These are phyloP conservation scores for Choloepus didactylus DNA, from an alignment of 2,797 vertebrate genomes.

Conservation along the genomic window DNA sequence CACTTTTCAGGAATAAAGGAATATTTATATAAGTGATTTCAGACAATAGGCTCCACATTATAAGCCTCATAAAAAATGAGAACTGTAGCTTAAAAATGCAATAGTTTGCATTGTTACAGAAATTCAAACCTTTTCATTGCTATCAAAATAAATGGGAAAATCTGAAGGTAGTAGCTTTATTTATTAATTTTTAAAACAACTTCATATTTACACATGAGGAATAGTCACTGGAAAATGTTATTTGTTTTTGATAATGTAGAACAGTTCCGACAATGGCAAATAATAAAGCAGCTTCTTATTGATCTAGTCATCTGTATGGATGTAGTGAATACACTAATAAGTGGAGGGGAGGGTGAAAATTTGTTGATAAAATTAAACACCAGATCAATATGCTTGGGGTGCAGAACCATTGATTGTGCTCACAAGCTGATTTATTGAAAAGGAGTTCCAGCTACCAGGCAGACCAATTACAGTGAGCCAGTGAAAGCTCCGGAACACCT, in stretches of 20 bases:
- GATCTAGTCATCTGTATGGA: no score
- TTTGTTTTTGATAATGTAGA: background rate
- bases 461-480: background rate
- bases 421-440: background rate
- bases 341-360: background rate
- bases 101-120: background rate
- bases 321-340: background rate
- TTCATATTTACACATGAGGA: background rate
- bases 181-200: background rate
- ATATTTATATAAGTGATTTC: background rate
- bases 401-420: background rate
- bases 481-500: background rate
- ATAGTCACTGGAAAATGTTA: background rate
- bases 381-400: background rate
- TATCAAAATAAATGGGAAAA: background rate
- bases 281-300: background rate
- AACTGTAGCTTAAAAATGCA: background rate
- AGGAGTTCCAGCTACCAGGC: background rate
- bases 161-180: background rate
- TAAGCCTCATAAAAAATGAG: background rate
- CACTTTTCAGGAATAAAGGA: background rate
- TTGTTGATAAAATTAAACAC: background rate
- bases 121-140: background rate
- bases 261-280: background rate
- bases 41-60: background rate